These are phyloP conservation scores for Palythoa grandiflora DNA, from an alignment of 92 coral and sea anemone species.

Conservation along the genomic window DNA sequence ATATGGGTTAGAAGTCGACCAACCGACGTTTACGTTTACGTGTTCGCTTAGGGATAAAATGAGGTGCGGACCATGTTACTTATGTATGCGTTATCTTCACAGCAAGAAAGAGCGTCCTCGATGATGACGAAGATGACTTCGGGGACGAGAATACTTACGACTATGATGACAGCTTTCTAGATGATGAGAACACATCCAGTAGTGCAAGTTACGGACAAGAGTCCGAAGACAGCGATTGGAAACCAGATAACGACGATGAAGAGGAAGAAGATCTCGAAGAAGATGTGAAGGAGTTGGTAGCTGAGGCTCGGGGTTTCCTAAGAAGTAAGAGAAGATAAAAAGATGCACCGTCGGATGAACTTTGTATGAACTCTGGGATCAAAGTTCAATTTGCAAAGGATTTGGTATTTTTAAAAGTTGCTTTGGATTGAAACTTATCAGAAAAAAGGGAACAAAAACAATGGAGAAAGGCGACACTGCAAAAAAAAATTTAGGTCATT, in stretches of 20 bases:
- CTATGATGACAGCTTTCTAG: conserved; percentile 78
- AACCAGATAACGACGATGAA: conserved; percentile 73
- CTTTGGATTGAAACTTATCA: too few relatives aligned
- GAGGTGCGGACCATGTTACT: neutral
- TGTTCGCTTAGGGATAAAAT: too few relatives aligned
- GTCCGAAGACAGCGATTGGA: conserved; percentile 92
- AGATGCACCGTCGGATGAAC: too few relatives aligned
- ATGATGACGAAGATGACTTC: conserved; percentile 69
- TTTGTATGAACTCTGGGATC: too few relatives aligned
- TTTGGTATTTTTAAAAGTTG: too few relatives aligned
- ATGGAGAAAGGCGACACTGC: too few relatives aligned
- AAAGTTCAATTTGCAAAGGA: too few relatives aligned
- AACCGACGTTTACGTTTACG: too few relatives aligned
- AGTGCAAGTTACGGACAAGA: conserved; percentile 79
- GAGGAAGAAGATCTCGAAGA: conserved; percentile 82
- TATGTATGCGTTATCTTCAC: neutral
- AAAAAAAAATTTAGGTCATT: too few relatives aligned
- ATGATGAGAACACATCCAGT: conserved; percentile 72
- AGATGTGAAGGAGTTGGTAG: conserved; percentile 81
- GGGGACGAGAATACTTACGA: conserved; percentile 79
- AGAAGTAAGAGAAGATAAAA: conserved; percentile 86
- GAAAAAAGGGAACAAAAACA: too few relatives aligned
- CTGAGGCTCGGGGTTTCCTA: conserved; percentile 92
- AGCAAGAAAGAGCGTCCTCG: conserved; percentile 62
- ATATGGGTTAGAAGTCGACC: too few relatives aligned